Conservation (phyloP, 2,113 vertebrate species). For the Syrmaticus mikado region DNA sequence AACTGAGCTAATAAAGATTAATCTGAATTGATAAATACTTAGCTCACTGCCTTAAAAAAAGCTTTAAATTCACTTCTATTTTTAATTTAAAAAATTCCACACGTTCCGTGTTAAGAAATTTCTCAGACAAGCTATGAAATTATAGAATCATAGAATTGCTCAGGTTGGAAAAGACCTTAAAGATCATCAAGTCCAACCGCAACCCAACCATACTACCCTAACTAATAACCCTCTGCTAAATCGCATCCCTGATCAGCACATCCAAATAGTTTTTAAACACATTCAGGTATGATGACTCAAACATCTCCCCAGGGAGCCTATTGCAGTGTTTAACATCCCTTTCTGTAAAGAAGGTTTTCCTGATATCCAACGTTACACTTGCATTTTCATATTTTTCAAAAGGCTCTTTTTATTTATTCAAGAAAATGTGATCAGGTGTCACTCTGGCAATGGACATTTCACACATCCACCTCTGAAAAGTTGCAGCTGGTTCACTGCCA, state of each 20-base stretch:
- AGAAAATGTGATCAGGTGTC: neutral
- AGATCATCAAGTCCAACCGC: no score
- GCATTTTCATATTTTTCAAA: neutral
- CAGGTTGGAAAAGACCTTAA: no score
- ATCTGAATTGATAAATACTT: neutral
- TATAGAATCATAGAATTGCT: neutral
- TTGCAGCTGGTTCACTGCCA: neutral
- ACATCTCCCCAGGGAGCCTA: no score
- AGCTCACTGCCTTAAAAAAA: neutral
- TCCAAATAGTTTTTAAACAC: no score
- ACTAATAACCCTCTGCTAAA: no score
- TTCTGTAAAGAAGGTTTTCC: no score
- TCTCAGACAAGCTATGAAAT: neutral
- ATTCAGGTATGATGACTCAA: no score
- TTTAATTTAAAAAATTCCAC: neutral
- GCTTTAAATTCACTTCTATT: neutral
- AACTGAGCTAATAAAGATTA: neutral
- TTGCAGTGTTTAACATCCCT: no score
- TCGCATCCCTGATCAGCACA: no score
- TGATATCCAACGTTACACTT: neutral
- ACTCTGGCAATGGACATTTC: neutral
- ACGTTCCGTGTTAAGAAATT: neutral
- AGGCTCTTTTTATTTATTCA: neutral
- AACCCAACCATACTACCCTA: no score
- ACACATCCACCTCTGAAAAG: neutral